Evolutionary conservation across 2,888 invertebrate species (phyloP).

Genomic region (Steinernema hermaphroditum): DNA sequence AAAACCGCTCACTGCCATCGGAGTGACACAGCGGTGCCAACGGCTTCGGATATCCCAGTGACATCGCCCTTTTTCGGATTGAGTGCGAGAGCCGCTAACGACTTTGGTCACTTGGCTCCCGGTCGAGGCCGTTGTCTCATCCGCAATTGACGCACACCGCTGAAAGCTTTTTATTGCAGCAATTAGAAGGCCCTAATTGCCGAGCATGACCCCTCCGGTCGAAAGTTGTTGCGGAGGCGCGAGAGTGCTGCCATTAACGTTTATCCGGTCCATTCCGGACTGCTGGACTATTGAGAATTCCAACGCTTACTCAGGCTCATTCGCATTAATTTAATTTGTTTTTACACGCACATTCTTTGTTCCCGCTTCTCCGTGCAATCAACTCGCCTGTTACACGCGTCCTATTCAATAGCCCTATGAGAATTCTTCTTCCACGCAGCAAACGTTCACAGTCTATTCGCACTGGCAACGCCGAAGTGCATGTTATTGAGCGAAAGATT

Average conservation of each 20-base stretch:
- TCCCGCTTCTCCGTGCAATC: not conserved
- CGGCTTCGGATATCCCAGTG: not conserved
- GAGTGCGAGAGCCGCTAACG: not conserved
- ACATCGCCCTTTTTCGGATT: not conserved
- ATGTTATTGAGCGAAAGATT: no score
- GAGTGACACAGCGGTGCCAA: not conserved
- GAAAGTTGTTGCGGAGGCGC: no score
- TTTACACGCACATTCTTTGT: not conserved
- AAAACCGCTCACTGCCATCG: not conserved
- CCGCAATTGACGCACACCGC: not conserved
- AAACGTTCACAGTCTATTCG: no score
- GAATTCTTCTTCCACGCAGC: no score
- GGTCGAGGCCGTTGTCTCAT: not conserved
- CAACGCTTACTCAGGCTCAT: not conserved
- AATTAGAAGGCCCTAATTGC: conserved; percentile 9
- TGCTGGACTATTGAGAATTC: no score
- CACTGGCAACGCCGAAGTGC: no score
- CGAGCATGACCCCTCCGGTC: not conserved
- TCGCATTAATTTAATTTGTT: conserved; percentile 20
- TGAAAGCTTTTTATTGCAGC: not conserved
- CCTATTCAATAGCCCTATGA: no score
- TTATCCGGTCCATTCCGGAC: no score
- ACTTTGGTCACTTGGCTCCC: not conserved
- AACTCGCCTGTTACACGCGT: no score
- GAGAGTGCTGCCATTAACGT: no score